These are phyloP conservation scores for Philantomba maxwellii DNA, from an alignment of 2,113 vertebrate species.

Conservation along the genomic window DNA sequence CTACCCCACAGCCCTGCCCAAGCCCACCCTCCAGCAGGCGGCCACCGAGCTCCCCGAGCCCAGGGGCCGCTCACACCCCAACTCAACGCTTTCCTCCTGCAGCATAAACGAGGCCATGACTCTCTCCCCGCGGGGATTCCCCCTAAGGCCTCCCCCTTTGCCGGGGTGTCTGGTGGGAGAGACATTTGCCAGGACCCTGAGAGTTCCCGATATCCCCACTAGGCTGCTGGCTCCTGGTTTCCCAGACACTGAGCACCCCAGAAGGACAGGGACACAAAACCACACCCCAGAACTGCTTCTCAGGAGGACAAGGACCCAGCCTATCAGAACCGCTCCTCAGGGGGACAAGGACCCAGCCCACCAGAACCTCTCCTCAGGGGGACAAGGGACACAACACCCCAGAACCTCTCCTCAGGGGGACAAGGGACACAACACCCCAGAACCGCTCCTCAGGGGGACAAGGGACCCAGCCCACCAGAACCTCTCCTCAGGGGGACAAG, in stretches of 20 bases:
- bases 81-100: not conserved
- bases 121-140: rapidly evolving
- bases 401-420: not conserved
- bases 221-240: not conserved
- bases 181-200: not conserved
- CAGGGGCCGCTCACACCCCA: not conserved
- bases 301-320: not conserved
- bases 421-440: too few relatives aligned
- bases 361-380: rapidly evolving
- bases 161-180: not conserved
- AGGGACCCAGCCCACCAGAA: not conserved
- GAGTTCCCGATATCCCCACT: not conserved
- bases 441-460: not conserved
- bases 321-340: not conserved
- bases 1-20: not conserved
- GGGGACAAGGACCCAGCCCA: too few relatives aligned
- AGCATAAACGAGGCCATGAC: rapidly evolving
- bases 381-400: too few relatives aligned
- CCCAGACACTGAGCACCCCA: not conserved
- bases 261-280: not conserved
- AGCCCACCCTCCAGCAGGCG: not conserved
- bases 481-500: rapidly evolving
- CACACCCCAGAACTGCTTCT: not conserved
- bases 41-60: not conserved
- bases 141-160: not conserved